Base-by-base conservation (phyloP, 1,140 invertebrate species). In the Phocides pigmalion region DNA sequence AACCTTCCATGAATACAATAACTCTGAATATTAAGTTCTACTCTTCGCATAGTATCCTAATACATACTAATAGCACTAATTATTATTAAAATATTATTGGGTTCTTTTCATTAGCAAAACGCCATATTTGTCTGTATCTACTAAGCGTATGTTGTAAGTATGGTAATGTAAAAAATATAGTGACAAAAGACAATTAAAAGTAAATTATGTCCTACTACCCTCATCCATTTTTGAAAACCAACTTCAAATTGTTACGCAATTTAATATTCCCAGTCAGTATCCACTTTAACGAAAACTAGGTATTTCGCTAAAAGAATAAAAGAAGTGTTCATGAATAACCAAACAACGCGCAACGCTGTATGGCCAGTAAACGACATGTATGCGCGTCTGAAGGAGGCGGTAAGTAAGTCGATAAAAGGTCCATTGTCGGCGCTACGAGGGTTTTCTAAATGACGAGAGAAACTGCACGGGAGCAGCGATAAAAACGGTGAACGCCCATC, bases 351-450 rank as follows among this genome's bases (percentile, higher is more conserved):
- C 12, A 28, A 28, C 25, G 9, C 2, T 32, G 41, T 82, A 82
- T 77, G 76, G 72, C 69, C 72, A 70, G 53, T 72, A 81, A 81
- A 78, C 76, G 76, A 80, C 65, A 72, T 66, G 71, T 76, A 77
- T 79, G 74, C 76, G 72, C 53, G 65, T 72, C 69, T 64, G 65
- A 72, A 74, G 70, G 76, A 78, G 76, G 68, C 73, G 69, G 72
- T 76, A 69, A 64, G 62, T 64, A 56, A 66, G 47, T 50, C 78
- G 76, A 82, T 82, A 84, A 87, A 87, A 84, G 80, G 69, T 74
- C 76, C 80, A 81, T 81, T 79, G 74, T 78, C 73, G 72, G 75
- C 74, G 81, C 72, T 76, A 68, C 65, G 77, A 77, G 74, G 71
- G 75, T 71, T 83, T 76, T 67, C 70, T 72, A 81, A 81, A 84